Evolutionary conservation across 2,888 invertebrate genomes (phyloP), one percentile per base, ranked within the genome.

Genomic region (Parthenolecanium corni): DNA sequence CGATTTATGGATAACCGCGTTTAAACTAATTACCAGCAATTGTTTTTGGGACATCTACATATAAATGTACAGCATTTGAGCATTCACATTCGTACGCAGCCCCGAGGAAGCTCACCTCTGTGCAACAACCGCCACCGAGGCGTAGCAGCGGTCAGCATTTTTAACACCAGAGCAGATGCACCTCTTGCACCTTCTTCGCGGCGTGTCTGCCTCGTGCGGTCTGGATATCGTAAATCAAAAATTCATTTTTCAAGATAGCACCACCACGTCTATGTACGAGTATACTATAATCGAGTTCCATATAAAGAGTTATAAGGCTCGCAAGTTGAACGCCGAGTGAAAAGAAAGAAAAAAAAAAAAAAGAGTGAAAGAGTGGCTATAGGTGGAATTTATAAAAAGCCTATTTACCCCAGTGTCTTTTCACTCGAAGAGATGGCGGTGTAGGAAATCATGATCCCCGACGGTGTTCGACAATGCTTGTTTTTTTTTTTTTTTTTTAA

Each of bases 151-250:
- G 46, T 46, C 46, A 20, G n/a, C 2, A 18, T 18, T 49, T 21
- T 49, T 21, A 18, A 11, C 21, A 49, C 11, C 12, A 12, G 14
- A 21, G 1, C 14, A 49, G 21, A 49, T 18, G 49, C 21, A 49
- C 23, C 23, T 23, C 11, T 12, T 11, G 11, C 49, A 5, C 12
- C 9, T 51, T 38, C 23, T 21, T 38, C 49, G 36, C 47, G 49
- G 49, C 23, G 21, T 38, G 47, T 49, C 47, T 61, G 20, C 49
- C 46, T 25, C 57, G 23, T 57, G n/a, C 57, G 20, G 25, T 44
- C 46, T 46, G 44, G 46, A 44, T 61, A 61, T 57, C 61, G 61
- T 61, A 61, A 61, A 61, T 61, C 61, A 61, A 51, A 51, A 61
- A 61, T 47, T 61, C 61, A 61, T 61, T 61, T 61, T 61, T 49